Conservation (phyloP, 2,888 invertebrate genomes). For the Sclerodermus sp. region DNA sequence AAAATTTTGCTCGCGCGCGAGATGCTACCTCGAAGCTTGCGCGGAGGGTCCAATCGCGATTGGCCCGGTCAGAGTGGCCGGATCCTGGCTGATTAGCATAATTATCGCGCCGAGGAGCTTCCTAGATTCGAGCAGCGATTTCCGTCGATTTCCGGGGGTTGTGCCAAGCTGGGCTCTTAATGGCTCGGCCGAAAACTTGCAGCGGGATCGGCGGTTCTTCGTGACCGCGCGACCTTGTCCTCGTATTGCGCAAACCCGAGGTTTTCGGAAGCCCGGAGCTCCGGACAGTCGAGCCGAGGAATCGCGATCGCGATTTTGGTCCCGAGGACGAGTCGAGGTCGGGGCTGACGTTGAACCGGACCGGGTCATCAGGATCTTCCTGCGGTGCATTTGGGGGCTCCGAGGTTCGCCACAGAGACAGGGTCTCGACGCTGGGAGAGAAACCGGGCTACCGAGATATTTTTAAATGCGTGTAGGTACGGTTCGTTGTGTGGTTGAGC, state of each 20-base stretch:
- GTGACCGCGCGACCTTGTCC: constrained; percentile 24
- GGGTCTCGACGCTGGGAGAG: constrained; percentile 20
- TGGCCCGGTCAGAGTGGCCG: too few relatives aligned
- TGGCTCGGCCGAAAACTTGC: too few relatives aligned
- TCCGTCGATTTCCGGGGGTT: not conserved
- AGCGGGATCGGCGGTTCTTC: not conserved
- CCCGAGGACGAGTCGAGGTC: constrained; percentile 12
- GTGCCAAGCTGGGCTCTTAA: not conserved
- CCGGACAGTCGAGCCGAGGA: not conserved
- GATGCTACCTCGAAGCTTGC: too few relatives aligned
- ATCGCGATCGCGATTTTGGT: not conserved
- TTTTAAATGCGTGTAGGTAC: constrained; percentile 30
- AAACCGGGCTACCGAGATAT: constrained; percentile 38
- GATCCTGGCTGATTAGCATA: too few relatives aligned
- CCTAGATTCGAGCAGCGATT: too few relatives aligned
- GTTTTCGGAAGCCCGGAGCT: constrained; percentile 16
- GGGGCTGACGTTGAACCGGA: constrained; percentile 14
- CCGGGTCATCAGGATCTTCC: constrained; percentile 14
- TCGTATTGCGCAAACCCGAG: constrained; percentile 18
- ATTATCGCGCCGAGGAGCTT: too few relatives aligned
- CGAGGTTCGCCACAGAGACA: constrained; percentile 31
- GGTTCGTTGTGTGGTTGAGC: not conserved
- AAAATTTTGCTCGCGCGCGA: too few relatives aligned
- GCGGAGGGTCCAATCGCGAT: too few relatives aligned
- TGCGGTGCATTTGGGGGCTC: constrained; percentile 17